These are phyloP conservation scores for Megastigmus dorsalis DNA, from an alignment of 2,888 invertebrate species.

Conservation along the genomic window DNA sequence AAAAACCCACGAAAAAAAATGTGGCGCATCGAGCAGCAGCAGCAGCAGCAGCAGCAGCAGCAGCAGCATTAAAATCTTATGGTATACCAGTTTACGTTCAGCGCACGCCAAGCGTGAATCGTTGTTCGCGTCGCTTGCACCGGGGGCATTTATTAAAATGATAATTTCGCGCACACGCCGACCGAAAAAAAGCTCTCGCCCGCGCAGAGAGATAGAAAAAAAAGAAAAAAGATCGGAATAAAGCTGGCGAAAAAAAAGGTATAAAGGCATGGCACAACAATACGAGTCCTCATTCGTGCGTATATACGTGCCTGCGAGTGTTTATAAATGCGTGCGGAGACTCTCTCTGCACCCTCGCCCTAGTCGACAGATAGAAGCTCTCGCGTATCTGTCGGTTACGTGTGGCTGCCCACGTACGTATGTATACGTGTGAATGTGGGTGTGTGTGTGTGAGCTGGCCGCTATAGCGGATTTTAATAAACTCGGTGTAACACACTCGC, in stretches of 20 bases:
- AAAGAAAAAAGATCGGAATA: conserved; percentile 19
- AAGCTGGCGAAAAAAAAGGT: conserved; percentile 41
- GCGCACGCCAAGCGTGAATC: conserved; percentile 44
- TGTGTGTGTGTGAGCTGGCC: conserved; percentile 6
- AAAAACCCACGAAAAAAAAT: conserved; percentile 13
- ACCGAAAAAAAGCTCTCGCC: too few species aligned
- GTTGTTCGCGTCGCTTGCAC: conserved; percentile 51
- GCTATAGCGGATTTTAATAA: conserved; percentile 70
- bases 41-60: conserved; percentile 1
- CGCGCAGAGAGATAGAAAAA: too few species aligned
- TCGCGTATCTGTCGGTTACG: conserved; percentile 51
- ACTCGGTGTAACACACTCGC: conserved; percentile 68
- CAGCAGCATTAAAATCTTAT: conserved; percentile 52
- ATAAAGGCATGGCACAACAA: conserved; percentile 27
- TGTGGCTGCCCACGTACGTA: conserved; percentile 55
- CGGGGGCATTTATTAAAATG: conserved; percentile 52
- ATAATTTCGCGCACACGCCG: conserved; percentile 45
- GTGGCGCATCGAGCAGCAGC: not conserved
- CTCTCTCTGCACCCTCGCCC: conserved; percentile 15
- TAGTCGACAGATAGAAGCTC: conserved; percentile 8
- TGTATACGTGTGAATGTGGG: conserved; percentile 36
- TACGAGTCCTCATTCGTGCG: conserved; percentile 5
- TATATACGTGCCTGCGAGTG: not conserved
- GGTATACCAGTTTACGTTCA: conserved; percentile 51
- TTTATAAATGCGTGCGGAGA: not conserved